Percentiles rank a stretch among this genome's conserved stretches.
phyloP scores from a whole-genome alignment of 92 coral and sea anemone genomes.

The Pocillopora grandis region DNA sequence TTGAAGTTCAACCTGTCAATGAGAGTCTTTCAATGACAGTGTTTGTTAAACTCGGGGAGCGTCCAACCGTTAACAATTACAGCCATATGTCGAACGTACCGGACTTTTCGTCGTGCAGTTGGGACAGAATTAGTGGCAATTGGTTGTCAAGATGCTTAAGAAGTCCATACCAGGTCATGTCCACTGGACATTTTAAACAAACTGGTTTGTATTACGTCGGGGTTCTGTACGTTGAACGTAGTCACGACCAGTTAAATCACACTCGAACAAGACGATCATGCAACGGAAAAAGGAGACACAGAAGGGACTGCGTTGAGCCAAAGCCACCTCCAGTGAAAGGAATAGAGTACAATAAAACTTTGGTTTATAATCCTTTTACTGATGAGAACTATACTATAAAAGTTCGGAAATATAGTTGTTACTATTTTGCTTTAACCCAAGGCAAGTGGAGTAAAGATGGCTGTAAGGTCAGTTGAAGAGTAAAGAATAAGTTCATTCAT shows the following conservation, averaged over 20 bases:
- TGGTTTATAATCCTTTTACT: slow-evolving; percentile 30
- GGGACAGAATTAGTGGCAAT: background rate
- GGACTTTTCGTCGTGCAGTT: slow-evolving; percentile 39
- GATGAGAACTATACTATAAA: slow-evolving; percentile 43
- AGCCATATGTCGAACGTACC: slow-evolving; percentile 31
- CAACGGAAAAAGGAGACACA: slow-evolving; percentile 28
- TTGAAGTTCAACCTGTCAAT: slow-evolving; percentile 50
- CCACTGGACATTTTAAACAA: slow-evolving; percentile 59
- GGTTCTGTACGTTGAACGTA: slow-evolving; percentile 42
- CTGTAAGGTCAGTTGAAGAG: slow-evolving; percentile 26
- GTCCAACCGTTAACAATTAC: slow-evolving; percentile 31
- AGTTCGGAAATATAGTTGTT: slow-evolving; percentile 44
- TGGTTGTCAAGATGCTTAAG: background rate
- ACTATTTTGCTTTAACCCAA: slow-evolving; percentile 43
- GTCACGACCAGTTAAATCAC: background rate
- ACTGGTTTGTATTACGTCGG: slow-evolving; percentile 74
- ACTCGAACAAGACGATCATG: slow-evolving; percentile 47
- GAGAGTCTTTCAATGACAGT: slow-evolving; percentile 20
- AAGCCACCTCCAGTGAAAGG: slow-evolving; percentile 36
- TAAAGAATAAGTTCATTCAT: too few relatives aligned
- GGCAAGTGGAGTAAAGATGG: slow-evolving; percentile 44
- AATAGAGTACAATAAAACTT: slow-evolving; percentile 4
- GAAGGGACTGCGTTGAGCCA: slow-evolving; percentile 48
- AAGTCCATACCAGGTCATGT: slow-evolving; percentile 39
- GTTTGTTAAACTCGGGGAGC: slow-evolving; percentile 29